Percentiles rank a stretch among this genome's conserved stretches.
phyloP scores from a whole-genome alignment of 2,888 invertebrate species.

The Phalera bucephala region DNA sequence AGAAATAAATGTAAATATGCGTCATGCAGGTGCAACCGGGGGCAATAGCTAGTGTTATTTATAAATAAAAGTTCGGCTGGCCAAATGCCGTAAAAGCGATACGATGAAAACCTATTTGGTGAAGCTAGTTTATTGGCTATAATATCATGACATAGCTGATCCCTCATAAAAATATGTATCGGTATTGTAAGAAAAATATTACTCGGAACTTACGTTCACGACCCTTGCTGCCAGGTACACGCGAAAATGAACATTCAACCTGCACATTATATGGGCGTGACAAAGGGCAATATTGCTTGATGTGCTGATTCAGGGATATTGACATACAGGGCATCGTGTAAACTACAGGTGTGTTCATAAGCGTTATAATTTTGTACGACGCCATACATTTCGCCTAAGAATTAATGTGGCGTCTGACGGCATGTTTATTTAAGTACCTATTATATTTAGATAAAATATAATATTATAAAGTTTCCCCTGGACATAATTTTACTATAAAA shows the following conservation, averaged over 20 bases:
- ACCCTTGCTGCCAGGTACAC: constrained; percentile 37
- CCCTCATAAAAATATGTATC: constrained; percentile 78
- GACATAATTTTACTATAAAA: too few relatives aligned
- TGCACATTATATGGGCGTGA: constrained; percentile 43
- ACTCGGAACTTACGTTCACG: constrained; percentile 45
- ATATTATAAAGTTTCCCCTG: too few relatives aligned
- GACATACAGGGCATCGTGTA: constrained; percentile 46
- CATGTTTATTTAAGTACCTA: too few relatives aligned
- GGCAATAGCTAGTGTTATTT: too few relatives aligned
- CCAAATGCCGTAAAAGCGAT: constrained; percentile 68
- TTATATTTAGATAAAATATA: too few relatives aligned
- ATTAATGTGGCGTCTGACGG: too few relatives aligned
- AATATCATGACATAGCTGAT: constrained; percentile 73
- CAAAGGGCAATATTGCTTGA: constrained; percentile 48
- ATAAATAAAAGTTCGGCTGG: constrained; percentile 38
- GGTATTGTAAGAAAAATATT: constrained; percentile 68
- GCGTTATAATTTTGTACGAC: constrained; percentile 38
- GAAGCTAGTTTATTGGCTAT: constrained; percentile 70
- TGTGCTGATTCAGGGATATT: constrained; percentile 52
- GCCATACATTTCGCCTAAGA: too few relatives aligned
- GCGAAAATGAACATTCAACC: constrained; percentile 57
- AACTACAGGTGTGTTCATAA: constrained; percentile 54
- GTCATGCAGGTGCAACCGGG: too few relatives aligned
- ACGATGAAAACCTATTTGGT: constrained; percentile 49
- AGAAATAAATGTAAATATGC: too few relatives aligned